These are phyloP conservation scores for Drosophila meridiana DNA, from an alignment of 2,888 invertebrate species.

Conservation along the genomic window DNA sequence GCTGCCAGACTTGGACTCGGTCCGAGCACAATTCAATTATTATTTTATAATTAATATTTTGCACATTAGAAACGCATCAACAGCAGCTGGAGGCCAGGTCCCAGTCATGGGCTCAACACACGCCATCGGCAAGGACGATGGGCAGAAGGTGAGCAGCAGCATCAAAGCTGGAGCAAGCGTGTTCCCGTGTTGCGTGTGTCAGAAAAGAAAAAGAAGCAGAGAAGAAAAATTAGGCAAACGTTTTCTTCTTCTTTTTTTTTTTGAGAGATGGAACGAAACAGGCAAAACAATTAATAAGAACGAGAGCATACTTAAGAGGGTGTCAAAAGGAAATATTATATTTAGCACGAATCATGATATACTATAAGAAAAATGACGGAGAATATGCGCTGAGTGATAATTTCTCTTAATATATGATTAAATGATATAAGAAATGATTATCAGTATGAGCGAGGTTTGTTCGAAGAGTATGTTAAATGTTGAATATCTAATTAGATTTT, in stretches of 20 bases:
- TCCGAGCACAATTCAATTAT: slow-evolving; percentile 75
- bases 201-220: slow-evolving; percentile 37
- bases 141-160: slow-evolving; percentile 13
- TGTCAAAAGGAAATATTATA: slow-evolving; percentile 40
- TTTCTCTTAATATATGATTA: background rate
- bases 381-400: background rate
- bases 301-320: slow-evolving; percentile 26
- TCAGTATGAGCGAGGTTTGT: background rate
- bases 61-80: slow-evolving; percentile 79
- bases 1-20: slow-evolving; percentile 43
- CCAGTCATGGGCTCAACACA: slow-evolving; percentile 57
- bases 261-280: slow-evolving; percentile 27
- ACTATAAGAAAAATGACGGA: slow-evolving; percentile 6
- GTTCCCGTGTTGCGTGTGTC: slow-evolving; percentile 66
- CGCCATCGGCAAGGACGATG: slow-evolving; percentile 41
- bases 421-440: background rate
- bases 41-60: slow-evolving; percentile 81
- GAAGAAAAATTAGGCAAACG: slow-evolving; percentile 66
- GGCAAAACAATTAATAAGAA: slow-evolving; percentile 65
- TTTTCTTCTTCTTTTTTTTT: slow-evolving; percentile 5
- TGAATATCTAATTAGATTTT: background rate
- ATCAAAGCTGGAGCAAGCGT: slow-evolving; percentile 18
- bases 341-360: slow-evolving; percentile 23
- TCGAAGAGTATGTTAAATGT: background rate
- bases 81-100: slow-evolving; percentile 60